A percentile compares a stretch with the other conserved stretches of the same genome.
phyloP scores from a whole-genome alignment of 2,888 invertebrate species.

The Saturnia japonica region DNA sequence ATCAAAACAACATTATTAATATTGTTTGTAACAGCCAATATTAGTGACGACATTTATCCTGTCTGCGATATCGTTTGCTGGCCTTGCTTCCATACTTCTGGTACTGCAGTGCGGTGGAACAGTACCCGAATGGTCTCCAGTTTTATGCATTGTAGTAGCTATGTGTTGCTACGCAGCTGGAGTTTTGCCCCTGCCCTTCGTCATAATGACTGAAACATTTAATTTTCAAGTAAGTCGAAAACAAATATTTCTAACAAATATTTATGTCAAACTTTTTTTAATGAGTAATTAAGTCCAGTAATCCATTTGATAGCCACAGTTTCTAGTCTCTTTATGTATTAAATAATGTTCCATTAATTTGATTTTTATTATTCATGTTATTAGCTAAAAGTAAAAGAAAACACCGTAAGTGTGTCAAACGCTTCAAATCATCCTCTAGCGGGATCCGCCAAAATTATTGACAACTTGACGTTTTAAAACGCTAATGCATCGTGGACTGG shows the following conservation, averaged over 20 bases:
- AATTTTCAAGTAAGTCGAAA: slow-evolving; percentile 50
- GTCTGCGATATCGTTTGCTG: slow-evolving; percentile 34
- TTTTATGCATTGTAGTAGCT: slow-evolving; percentile 37
- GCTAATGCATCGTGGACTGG: no score
- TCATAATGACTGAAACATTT: slow-evolving; percentile 57
- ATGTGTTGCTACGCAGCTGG: slow-evolving; percentile 47
- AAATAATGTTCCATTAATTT: background rate
- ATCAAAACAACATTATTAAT: background rate
- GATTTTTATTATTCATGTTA: background rate
- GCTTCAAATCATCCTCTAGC: no score
- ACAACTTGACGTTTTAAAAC: no score
- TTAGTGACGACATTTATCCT: slow-evolving; percentile 34
- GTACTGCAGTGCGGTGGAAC: slow-evolving; percentile 34
- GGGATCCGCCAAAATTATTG: no score
- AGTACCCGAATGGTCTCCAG: slow-evolving; percentile 47
- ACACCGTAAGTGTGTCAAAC: background rate
- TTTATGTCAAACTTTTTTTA: no score
- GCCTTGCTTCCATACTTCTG: slow-evolving; percentile 38
- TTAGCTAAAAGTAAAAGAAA: background rate
- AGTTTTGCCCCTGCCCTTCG: slow-evolving; percentile 47
- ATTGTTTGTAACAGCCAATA: slow-evolving; percentile 36
- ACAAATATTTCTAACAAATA: background rate
- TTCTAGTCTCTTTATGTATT: background rate
- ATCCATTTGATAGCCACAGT: background rate
- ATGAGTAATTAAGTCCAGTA: no score